A percentile compares a stretch with the other conserved stretches of the same genome.
These are phyloP conservation scores for Pontoporia blainvillei DNA, from an alignment of 2,113 vertebrate genomes.

Conservation along the genomic window DNA sequence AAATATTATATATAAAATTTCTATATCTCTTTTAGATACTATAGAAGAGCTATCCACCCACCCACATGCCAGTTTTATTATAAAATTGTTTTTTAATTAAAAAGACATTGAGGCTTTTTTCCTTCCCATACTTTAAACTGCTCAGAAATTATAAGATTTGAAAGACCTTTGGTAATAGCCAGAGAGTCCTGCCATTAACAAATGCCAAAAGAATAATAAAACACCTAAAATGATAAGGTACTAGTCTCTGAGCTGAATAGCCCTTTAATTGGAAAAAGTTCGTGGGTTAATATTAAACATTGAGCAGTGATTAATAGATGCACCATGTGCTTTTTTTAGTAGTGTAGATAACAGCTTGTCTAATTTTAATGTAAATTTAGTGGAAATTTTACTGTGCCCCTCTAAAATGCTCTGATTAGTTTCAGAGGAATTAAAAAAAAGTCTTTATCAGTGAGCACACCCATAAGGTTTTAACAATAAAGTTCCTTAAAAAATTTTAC, in stretches of 20 bases:
- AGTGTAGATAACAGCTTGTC: not conserved
- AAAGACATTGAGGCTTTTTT: not conserved
- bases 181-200: not conserved
- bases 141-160: slow-evolving; percentile 26
- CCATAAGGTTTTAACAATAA: not conserved
- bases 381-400: not conserved
- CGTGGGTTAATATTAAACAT: slow-evolving; percentile 32
- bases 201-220: slow-evolving; percentile 27
- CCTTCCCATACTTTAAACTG: not conserved
- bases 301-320: slow-evolving; percentile 20
- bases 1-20: not conserved
- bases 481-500: slow-evolving; percentile 24
- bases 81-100: slow-evolving; percentile 32
- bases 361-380: slow-evolving; percentile 56
- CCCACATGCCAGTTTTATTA: not conserved
- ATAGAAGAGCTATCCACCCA: not conserved
- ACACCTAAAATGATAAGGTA: slow-evolving; percentile 19
- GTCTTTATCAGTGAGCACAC: not conserved
- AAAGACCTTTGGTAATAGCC: not conserved
- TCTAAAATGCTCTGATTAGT: slow-evolving; percentile 43
- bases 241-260: not conserved
- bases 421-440: not conserved
- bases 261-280: slow-evolving; percentile 46
- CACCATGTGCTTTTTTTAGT: not conserved
- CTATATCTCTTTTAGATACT: not conserved